A percentile compares a stretch with the other conserved stretches of the same genome.
phyloP scores from a whole-genome alignment of 1,140 invertebrate species.

The Neotoxoptera formosana region DNA sequence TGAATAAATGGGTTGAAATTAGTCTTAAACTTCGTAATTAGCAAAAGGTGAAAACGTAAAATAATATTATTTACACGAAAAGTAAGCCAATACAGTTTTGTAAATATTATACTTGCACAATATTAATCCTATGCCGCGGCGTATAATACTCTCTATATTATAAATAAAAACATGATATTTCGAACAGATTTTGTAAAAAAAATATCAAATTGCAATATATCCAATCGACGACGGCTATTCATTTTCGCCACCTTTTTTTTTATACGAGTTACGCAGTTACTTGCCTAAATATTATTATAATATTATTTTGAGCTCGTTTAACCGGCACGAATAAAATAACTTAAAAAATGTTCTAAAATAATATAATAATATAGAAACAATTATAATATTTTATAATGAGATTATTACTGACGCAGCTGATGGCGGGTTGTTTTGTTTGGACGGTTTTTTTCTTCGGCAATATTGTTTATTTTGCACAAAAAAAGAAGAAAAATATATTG shows the following conservation, averaged over 20 bases:
- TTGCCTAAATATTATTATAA: neutral
- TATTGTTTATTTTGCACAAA: neutral
- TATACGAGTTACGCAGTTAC: neutral
- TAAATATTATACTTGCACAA: neutral
- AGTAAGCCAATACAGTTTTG: neutral
- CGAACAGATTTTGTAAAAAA: neutral
- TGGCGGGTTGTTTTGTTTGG: neutral
- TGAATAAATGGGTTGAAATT: neutral
- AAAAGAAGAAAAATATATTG: neutral
- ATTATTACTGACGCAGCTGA: neutral
- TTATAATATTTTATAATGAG: neutral
- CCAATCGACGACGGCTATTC: neutral
- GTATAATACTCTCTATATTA: neutral
- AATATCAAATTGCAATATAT: constrained; percentile 15
- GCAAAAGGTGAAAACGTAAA: neutral
- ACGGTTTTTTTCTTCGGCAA: neutral
- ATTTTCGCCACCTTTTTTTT: neutral
- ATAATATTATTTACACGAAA: neutral
- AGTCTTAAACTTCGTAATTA: neutral
- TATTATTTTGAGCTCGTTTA: neutral
- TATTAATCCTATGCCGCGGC: neutral
- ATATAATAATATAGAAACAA: neutral
- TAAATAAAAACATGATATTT: neutral
- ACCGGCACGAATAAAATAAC: neutral
- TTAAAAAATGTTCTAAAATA: too few species aligned